Conservation (phyloP, 92 coral and sea anemone genomes). For the Meandrina meandrites region DNA sequence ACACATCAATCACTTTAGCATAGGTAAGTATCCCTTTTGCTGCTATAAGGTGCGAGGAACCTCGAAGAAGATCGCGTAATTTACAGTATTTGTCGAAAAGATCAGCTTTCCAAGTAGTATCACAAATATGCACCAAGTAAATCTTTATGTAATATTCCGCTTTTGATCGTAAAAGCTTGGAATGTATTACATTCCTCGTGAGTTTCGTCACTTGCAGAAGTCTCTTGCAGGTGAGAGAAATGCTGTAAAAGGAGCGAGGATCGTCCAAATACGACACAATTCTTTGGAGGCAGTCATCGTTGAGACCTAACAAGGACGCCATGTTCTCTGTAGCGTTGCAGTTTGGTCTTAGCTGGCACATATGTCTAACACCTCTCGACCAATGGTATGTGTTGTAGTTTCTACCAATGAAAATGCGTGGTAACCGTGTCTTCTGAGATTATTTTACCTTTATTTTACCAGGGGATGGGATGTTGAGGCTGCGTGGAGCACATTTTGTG, state of each 20-base stretch:
- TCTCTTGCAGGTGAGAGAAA: slow-evolving; percentile 43
- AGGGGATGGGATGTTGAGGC: too few species aligned
- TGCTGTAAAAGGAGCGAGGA: background rate
- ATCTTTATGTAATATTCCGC: slow-evolving; percentile 53
- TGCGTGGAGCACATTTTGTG: too few species aligned
- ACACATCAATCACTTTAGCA: slow-evolving; percentile 46
- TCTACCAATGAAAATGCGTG: too few species aligned
- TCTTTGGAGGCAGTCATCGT: background rate
- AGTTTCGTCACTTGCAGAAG: slow-evolving; percentile 29
- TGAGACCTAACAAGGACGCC: background rate
- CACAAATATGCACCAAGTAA: slow-evolving; percentile 8
- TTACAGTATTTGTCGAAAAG: background rate
- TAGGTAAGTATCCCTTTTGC: slow-evolving; percentile 19
- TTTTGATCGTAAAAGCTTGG: slow-evolving; percentile 37
- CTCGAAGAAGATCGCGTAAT: slow-evolving; percentile 11
- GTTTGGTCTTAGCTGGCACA: too few species aligned
- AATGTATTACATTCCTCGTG: slow-evolving; percentile 31
- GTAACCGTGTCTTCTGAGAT: too few species aligned
- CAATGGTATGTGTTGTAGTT: too few species aligned
- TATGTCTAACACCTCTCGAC: too few species aligned
- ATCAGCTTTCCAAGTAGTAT: background rate
- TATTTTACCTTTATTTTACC: too few species aligned
- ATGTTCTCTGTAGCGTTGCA: too few species aligned
- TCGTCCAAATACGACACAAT: background rate
- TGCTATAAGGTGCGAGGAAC: slow-evolving; percentile 2